Evolutionary conservation across 1,140 invertebrate species (phyloP).

Genomic region (Nylanderia fulva): DNA sequence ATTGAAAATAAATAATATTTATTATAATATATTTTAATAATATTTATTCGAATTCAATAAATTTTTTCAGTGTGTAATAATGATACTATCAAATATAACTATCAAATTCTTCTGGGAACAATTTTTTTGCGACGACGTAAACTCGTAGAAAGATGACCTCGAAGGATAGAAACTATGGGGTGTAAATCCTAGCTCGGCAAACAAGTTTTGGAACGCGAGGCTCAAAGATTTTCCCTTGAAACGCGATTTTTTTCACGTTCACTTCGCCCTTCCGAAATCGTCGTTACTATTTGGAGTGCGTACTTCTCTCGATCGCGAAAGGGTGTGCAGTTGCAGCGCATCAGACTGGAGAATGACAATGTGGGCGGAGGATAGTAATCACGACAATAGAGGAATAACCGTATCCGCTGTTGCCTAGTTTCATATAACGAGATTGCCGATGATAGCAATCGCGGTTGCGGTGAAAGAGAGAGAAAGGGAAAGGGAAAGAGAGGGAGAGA

Average conservation of each 20-base stretch:
- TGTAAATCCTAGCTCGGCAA: neutral
- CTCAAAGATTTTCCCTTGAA: neutral
- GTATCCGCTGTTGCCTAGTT: conserved; percentile 54
- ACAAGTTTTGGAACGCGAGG: neutral
- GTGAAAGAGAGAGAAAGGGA: conserved; percentile 15
- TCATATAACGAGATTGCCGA: conserved; percentile 70
- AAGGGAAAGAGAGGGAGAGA: too few species aligned
- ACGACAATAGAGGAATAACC: conserved; percentile 75
- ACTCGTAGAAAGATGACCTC: neutral
- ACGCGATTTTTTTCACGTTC: neutral
- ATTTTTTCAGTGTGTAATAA: too few species aligned
- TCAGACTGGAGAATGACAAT: conserved; percentile 62
- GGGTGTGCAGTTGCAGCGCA: conserved; percentile 58
- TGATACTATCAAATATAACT: neutral
- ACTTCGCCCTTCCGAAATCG: conserved; percentile 34
- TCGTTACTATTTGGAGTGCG: neutral
- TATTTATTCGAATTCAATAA: too few species aligned
- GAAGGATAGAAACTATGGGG: too few species aligned
- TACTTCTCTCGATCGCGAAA: conserved; percentile 5
- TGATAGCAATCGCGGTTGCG: conserved; percentile 59
- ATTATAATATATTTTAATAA: too few species aligned
- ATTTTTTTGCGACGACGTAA: neutral
- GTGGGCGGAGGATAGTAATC: conserved; percentile 68
- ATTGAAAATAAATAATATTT: too few species aligned
- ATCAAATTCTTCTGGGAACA: neutral